Evolutionary conservation across 2,113 vertebrate species (phyloP).

Genomic region (Eulemur rufifrons): DNA sequence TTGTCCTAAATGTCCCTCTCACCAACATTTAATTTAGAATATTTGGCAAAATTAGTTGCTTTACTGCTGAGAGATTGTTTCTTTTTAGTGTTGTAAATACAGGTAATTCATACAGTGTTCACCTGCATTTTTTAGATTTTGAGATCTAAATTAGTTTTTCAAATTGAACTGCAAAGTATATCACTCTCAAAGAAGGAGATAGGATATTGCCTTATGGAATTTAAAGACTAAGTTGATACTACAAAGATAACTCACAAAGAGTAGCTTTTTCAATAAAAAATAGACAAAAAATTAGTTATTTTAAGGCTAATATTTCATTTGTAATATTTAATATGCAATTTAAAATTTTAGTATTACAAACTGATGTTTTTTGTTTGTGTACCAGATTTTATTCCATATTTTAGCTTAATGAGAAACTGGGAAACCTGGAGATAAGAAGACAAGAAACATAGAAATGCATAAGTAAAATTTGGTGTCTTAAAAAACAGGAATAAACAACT

Average conservation of each 20-base stretch:
- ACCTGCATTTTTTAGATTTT: background rate
- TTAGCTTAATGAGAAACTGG: background rate
- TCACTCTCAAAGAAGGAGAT: background rate
- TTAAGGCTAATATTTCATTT: background rate
- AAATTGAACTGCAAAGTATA: background rate
- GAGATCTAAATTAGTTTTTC: background rate
- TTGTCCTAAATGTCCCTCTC: background rate
- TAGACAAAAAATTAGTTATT: background rate
- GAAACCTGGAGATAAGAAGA: background rate
- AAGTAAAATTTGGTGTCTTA: background rate
- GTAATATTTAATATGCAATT: background rate
- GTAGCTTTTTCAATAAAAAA: background rate
- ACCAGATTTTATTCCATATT: background rate
- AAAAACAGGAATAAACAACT: background rate
- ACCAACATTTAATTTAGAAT: background rate
- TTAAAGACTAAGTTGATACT: background rate
- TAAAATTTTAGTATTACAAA: background rate
- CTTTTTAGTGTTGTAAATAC: background rate
- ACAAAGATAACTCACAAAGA: background rate
- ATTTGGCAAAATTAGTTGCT: background rate
- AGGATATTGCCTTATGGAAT: background rate
- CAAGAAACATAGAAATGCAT: background rate
- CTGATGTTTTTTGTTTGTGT: background rate
- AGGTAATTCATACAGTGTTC: background rate
- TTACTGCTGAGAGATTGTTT: background rate